Evolutionary conservation across 2,888 invertebrate genomes (phyloP), one percentile per base, ranked within the genome.

Genomic region (Caenorhabditis imperialis): DNA sequence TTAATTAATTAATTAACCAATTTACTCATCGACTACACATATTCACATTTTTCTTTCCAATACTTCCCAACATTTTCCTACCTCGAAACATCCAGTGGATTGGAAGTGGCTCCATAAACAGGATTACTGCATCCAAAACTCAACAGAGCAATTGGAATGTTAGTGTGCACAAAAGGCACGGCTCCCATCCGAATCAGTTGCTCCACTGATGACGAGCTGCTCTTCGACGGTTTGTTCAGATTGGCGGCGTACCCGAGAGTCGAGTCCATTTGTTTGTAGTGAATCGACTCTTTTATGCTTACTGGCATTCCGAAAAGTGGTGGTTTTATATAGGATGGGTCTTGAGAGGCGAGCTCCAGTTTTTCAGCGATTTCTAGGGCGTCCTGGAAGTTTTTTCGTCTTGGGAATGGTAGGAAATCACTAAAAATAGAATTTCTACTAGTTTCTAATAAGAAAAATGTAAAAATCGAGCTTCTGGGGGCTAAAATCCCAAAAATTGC

Each of bases 131-230:
- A 86, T 40, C 81, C 81, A 71, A 78, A 84, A 25, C 84, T 83
- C 38, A 88, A 65, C 58, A 89, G 75, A 10, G 77, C 76, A 20
- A 88, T 88, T 0, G 89, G 89, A 25, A 89, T 81, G 75, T 89
- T 90, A 7, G 89, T 90, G 77, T 88, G 89, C 18, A 88, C 89
- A 86, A 89, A 90, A 0, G 90, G 90, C 30, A 90, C 83, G 30
- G 90, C 90, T 23, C 91, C 90, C 48, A 69, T 40, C 53, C 67
- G 71, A 12, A 78, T 75, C 25, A 73, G 27, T 25, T 75, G 73
- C n/a, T 78, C 57, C 1, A 82, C 81, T 0, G 85, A 23, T 1
- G 47, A 14, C 0, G 77, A 74, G 45, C 79, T 78, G 20, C 65
- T 16, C 6, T 53, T 27, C 0, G 71, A 77, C 5, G 88, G 88